Evolutionary conservation across 2,113 vertebrate genomes (phyloP).

Genomic region (Nematolebias whitei): DNA sequence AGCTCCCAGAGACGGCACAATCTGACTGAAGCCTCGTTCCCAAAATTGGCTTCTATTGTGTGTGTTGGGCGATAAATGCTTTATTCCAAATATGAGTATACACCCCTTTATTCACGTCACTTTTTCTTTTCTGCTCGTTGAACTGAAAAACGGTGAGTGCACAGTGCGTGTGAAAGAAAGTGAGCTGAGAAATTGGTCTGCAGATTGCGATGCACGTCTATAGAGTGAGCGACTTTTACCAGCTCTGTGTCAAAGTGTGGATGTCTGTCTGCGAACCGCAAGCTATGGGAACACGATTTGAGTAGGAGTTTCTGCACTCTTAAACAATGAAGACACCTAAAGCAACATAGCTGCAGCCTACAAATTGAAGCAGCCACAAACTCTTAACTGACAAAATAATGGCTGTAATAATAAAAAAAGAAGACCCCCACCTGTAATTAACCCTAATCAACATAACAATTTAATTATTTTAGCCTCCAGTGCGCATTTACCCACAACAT

Average conservation of each 20-base stretch:
- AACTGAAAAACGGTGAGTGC: not conserved
- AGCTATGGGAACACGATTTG: not conserved
- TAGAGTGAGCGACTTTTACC: not conserved
- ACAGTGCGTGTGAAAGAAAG: not conserved
- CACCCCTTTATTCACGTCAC: not conserved
- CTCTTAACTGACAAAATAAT: not conserved
- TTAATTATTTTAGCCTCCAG: slow-evolving; percentile 44
- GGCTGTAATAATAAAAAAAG: slow-evolving; percentile 12
- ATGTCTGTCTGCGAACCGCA: not conserved
- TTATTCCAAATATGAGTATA: not conserved
- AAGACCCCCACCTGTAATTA: slow-evolving; percentile 18
- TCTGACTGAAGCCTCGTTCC: not conserved
- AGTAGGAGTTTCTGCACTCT: not conserved
- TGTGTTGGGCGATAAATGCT: not conserved
- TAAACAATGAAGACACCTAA: not conserved
- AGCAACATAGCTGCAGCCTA: not conserved
- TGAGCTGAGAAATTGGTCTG: not conserved
- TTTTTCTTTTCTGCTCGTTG: not conserved
- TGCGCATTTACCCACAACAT: slow-evolving; percentile 52
- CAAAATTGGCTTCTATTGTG: not conserved
- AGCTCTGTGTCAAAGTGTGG: not conserved
- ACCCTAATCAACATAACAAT: slow-evolving; percentile 26
- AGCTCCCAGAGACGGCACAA: not conserved
- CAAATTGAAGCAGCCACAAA: not conserved
- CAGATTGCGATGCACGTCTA: not conserved